phyloP scores from a whole-genome alignment of 2,113 vertebrate genomes.

The Cygnus buccinator region DNA sequence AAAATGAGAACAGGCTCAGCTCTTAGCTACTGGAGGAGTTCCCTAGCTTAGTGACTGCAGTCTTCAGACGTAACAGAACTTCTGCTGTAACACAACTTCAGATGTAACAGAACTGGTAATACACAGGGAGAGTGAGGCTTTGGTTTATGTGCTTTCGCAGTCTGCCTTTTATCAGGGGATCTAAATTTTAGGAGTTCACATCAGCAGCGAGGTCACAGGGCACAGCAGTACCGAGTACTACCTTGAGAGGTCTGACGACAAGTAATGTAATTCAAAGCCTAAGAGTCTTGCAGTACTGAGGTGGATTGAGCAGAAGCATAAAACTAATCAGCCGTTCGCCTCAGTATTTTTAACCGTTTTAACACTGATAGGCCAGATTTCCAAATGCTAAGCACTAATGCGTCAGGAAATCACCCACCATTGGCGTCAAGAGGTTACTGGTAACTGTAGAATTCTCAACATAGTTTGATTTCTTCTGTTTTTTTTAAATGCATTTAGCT shows the following conservation, averaged over 20 bases:
- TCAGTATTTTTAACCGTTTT: not conserved
- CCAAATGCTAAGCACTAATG: slow-evolving; percentile 27
- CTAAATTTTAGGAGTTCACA: not conserved
- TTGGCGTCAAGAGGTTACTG: slow-evolving; percentile 44
- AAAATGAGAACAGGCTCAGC: too few relatives aligned
- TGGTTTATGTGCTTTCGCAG: not conserved
- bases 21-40: not conserved
- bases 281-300: not conserved
- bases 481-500: slow-evolving; percentile 77
- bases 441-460: slow-evolving; percentile 67
- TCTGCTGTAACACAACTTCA: not conserved
- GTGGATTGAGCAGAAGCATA: not conserved
- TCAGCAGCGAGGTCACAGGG: not conserved
- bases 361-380: not conserved
- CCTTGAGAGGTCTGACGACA: not conserved
- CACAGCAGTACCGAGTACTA: not conserved
- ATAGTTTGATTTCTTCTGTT: slow-evolving; percentile 76
- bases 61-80: not conserved
- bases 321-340: not conserved
- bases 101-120: not conserved
- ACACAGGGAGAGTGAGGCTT: not conserved
- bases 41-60: not conserved
- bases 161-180: not conserved
- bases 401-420: slow-evolving; percentile 22
- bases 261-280: not conserved